Evolutionary conservation across 2,113 vertebrate genomes (phyloP).

Genomic region (Ciconia boyciana): DNA sequence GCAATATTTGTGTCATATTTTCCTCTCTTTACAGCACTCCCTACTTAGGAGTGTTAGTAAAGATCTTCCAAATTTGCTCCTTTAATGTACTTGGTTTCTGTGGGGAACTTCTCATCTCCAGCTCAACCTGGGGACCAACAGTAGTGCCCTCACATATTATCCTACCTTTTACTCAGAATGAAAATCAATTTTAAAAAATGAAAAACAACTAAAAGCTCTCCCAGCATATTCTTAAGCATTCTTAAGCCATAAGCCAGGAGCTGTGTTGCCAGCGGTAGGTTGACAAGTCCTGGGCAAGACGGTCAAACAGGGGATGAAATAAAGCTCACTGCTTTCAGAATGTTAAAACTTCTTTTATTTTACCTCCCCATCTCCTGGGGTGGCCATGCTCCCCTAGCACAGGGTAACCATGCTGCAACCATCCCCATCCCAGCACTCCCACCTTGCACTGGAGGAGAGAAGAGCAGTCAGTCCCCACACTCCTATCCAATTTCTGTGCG

Average conservation of each 20-base stretch:
- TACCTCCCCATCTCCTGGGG: background rate
- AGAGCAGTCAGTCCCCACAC: background rate
- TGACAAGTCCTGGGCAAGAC: background rate
- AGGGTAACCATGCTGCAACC: background rate
- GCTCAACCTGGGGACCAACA: background rate
- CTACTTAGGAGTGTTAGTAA: background rate
- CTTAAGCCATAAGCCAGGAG: background rate
- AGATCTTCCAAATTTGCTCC: background rate
- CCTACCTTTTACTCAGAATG: background rate
- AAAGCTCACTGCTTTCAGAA: background rate
- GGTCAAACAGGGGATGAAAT: background rate
- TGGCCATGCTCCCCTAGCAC: background rate
- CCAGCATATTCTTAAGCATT: background rate
- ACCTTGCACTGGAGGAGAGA: background rate
- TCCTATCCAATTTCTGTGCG: background rate
- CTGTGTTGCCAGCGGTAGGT: rapidly evolving
- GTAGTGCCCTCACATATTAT: background rate
- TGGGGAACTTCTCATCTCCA: background rate
- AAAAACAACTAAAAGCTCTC: background rate
- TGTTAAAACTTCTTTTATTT: background rate
- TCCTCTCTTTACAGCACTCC: background rate
- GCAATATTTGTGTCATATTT: background rate
- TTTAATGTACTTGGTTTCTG: background rate
- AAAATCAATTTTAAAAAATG: background rate
- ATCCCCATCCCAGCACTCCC: background rate